phyloP scores from a whole-genome alignment of 2,113 vertebrate genomes.

The Leptocoma aspasia region DNA sequence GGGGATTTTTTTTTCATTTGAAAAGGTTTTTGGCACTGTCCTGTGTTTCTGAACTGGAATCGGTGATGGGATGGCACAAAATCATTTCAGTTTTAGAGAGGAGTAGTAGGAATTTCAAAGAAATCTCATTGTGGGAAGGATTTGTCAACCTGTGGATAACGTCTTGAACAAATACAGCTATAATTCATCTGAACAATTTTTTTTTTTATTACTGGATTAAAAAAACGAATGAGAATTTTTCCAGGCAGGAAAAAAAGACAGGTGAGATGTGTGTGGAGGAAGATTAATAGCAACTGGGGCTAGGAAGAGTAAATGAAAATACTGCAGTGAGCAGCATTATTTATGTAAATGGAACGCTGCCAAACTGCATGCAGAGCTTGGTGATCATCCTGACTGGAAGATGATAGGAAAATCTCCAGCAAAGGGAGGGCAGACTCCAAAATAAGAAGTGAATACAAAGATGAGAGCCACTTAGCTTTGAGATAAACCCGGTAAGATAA shows the following conservation, averaged over 20 bases:
- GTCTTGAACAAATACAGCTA: background rate
- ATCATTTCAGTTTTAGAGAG: background rate
- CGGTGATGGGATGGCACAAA: background rate
- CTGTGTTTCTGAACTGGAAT: background rate
- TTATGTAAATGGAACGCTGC: background rate
- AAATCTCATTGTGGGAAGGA: background rate
- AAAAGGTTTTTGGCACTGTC: background rate
- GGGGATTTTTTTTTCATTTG: background rate
- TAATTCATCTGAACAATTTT: background rate
- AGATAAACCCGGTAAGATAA: background rate
- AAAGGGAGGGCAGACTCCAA: background rate
- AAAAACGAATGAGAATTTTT: background rate
- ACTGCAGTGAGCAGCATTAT: background rate
- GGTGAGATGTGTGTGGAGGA: background rate
- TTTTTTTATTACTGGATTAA: background rate
- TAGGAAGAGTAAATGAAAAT: background rate
- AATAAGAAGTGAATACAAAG: background rate
- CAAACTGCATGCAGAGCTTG: background rate
- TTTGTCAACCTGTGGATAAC: background rate
- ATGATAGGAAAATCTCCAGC: background rate
- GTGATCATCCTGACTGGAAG: background rate
- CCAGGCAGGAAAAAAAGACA: background rate
- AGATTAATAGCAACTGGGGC: background rate
- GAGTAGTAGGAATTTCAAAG: background rate
- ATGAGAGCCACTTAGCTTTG: background rate